These are phyloP conservation scores for Falco cherrug DNA, from an alignment of 2,797 vertebrate species.

Conservation along the genomic window DNA sequence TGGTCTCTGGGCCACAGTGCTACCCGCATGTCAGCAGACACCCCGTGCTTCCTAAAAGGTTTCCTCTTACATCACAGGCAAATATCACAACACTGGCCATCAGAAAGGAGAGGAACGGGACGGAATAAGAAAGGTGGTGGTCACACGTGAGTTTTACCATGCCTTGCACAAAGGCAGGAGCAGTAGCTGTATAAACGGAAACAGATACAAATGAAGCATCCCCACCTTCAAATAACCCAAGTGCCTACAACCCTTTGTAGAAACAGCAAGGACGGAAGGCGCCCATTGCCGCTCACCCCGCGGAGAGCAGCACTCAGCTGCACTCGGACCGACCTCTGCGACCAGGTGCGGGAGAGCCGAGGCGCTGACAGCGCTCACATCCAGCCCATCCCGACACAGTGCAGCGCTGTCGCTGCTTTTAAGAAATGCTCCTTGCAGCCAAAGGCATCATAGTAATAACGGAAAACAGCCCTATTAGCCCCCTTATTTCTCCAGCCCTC, in stretches of 20 bases:
- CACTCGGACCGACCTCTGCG: not conserved
- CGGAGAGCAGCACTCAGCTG: not conserved
- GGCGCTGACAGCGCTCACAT: accelerated
- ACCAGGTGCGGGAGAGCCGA: not conserved
- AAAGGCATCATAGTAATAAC: not conserved
- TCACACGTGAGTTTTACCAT: not conserved
- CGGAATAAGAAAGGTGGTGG: not conserved
- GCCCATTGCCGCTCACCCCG: not conserved
- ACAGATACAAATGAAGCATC: not conserved
- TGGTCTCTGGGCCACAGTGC: not conserved
- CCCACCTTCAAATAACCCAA: not conserved
- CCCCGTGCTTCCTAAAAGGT: not conserved
- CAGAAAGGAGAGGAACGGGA: not conserved
- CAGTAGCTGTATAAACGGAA: not conserved
- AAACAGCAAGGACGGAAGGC: not conserved
- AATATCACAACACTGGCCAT: not conserved
- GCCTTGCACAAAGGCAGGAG: not conserved
- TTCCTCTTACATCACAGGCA: not conserved
- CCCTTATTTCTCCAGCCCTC: not conserved
- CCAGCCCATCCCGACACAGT: not conserved
- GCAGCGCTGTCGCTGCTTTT: not conserved
- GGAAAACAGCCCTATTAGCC: not conserved
- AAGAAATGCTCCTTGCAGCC: not conserved
- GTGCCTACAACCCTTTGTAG: not conserved
- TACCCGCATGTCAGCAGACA: not conserved